Base-by-base conservation (phyloP, 1,140 invertebrate species). In the Solenopsis fugax region DNA sequence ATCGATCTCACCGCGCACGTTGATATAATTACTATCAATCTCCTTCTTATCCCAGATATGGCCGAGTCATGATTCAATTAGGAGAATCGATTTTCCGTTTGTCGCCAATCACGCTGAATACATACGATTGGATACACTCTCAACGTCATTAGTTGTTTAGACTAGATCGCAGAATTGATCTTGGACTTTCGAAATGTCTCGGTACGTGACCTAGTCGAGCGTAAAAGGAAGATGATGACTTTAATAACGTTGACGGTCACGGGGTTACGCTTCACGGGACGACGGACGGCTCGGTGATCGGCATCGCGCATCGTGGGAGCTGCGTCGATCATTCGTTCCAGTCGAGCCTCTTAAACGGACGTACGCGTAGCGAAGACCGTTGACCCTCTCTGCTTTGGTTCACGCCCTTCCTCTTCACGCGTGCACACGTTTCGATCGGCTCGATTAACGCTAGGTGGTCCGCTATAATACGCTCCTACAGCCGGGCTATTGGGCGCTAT, bases 1-100 rank as follows among this genome's bases (percentile, higher is more conserved):
- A 89, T 90, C 87, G 77, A 91, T 90, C 78, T 78, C 18, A 37
- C 34, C n/a, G 76, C 56, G 50, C 65, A 78, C 56, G 73, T 81
- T 69, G 64, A 91, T 85, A 82, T 89, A 90, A 91, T 90, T 89
- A 90, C 80, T 73, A 85, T 80, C 62, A 67, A 85, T 84, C 69
- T 76, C 67, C 12, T 58, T 21, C 54, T 21, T 24, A n/a, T 54
- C 64, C 67, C 37, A 16, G 16, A 16, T 16, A 16, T 24, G 13
- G 41, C 12, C 45, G 56, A 37, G 18, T 2, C 16, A 7, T 41
- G n/a, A 21, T 21, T n/a, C 16, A 24, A 21, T 29, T 78, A 16
- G 34, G 67, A 82, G 37, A 29, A 72, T 71, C 41, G 67, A 29
- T 48, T 72, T 72, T 72, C 21, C 37, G 18, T 72, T 71, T 72